Conservation (phyloP, 2,797 vertebrate genomes). For the Halcyon smyrnensis region DNA sequence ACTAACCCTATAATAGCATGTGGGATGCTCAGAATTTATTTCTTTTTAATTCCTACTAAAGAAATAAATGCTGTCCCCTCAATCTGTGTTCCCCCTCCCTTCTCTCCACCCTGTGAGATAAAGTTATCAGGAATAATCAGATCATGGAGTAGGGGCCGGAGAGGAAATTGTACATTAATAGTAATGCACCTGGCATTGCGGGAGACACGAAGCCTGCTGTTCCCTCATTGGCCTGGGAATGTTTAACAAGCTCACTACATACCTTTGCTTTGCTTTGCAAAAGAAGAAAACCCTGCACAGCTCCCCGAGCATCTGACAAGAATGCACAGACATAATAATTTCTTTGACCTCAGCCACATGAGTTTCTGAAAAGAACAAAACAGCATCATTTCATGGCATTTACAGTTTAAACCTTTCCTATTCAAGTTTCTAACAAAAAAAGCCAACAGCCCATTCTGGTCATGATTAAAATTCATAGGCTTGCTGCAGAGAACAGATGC, state of each 20-base stretch:
- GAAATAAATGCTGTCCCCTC: background rate
- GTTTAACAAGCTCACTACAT: slow-evolving; percentile 63
- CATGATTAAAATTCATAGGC: slow-evolving; percentile 98
- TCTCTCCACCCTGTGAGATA: background rate
- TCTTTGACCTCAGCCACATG: slow-evolving; percentile 86
- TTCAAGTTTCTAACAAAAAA: slow-evolving; percentile 89
- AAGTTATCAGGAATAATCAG: slow-evolving; percentile 51
- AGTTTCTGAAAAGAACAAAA: slow-evolving; percentile 87
- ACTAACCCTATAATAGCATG: background rate
- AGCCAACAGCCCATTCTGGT: slow-evolving; percentile 89
- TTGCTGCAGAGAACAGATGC: slow-evolving; percentile 87
- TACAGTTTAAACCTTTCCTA: slow-evolving; percentile 90
- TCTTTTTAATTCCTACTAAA: background rate
- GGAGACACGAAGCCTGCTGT: slow-evolving; percentile 31
- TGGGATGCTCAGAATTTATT: background rate
- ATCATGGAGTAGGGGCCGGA: background rate
- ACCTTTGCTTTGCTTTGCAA: slow-evolving; percentile 53
- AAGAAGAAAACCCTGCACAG: slow-evolving; percentile 69
- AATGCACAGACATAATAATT: slow-evolving; percentile 86
- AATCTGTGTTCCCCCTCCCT: background rate
- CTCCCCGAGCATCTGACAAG: slow-evolving; percentile 79
- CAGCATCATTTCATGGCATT: slow-evolving; percentile 86
- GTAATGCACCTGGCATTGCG: background rate
- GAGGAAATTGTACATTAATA: slow-evolving; percentile 43
- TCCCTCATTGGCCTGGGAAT: slow-evolving; percentile 55